Base-by-base conservation (phyloP, 2,113 vertebrate genomes). In the Coturnix japonica region DNA sequence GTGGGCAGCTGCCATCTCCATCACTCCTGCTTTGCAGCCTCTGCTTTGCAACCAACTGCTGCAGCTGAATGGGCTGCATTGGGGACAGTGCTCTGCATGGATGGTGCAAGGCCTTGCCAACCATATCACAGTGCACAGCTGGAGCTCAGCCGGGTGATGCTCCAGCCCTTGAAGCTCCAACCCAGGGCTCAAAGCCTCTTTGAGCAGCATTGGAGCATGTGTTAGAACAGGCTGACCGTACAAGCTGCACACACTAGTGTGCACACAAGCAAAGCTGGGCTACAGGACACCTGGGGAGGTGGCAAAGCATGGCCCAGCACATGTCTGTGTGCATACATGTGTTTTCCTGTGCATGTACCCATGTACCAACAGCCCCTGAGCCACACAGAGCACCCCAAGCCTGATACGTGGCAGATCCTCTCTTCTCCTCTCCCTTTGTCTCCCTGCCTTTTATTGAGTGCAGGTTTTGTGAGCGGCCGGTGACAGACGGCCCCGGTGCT, bases 401-500 rank as follows among this genome's bases (percentile, higher is more conserved):
- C 39, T 25, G 61, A 70, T 49, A 33, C 2, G 82, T 51, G 89
- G 54, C 87, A 83, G 78, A 57, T 69, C 41, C 49, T 37, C 57
- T 53, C 51, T 26, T 49, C 47, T 49, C 47, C 47, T 49, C 47
- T 49, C 47, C 88, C 79, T 87, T 87, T 88, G 76, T 87, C 75
- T 89, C 80, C 21, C 33, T 13, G 79, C 59, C 91, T 89, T 65
- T 79, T 59, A 67, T 65, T 30, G 72, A 88, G 87, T 13, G 85
- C 91, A 80, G 96, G 94, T 89, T 95, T 89, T 78, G 91, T 85
- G 75, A 67, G 81, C 64, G 57, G 89, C 33, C 71, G 91, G 95
- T 90, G 96, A 95, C 97, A 97, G 97, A 78, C 93, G 97, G 97
- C 95, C 95, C 95, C 71, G 81, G 93, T 91, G 93, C 96, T 91